These are phyloP conservation scores for Hydrochoerus hydrochaeris DNA, from an alignment of 2,113 vertebrate species.

Conservation along the genomic window DNA sequence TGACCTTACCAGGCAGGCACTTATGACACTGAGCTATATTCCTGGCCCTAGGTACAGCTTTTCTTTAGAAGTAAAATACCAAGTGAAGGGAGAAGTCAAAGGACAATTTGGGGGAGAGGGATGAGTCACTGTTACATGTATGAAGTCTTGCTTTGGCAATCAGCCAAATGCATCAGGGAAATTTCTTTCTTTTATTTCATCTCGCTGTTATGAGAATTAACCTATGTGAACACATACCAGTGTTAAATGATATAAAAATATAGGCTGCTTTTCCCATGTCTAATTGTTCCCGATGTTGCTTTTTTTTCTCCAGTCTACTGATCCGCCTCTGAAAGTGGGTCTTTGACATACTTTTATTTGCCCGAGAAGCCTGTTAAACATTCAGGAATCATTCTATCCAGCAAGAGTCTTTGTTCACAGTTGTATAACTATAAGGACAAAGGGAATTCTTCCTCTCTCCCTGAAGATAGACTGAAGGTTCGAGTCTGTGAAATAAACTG, in stretches of 20 bases:
- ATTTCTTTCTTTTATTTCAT: slow-evolving; percentile 8
- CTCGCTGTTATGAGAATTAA: neutral
- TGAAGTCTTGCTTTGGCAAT: neutral
- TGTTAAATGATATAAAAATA: slow-evolving; percentile 11
- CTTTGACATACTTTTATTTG: slow-evolving; percentile 4
- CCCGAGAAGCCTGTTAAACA: slow-evolving; percentile 38
- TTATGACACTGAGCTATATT: too few relatives aligned
- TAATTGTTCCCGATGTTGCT: neutral
- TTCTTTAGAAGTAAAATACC: neutral
- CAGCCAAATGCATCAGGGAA: neutral
- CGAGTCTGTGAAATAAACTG: neutral
- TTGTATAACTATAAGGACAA: neutral
- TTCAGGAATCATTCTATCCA: slow-evolving; percentile 32
- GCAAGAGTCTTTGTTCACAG: slow-evolving; percentile 35
- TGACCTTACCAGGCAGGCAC: too few relatives aligned
- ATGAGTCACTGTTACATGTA: neutral
- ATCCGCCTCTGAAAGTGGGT: neutral
- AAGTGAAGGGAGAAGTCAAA: neutral
- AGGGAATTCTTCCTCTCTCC: neutral
- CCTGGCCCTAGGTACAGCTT: too few relatives aligned
- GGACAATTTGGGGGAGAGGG: neutral
- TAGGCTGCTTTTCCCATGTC: neutral
- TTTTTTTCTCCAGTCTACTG: slow-evolving; percentile 26
- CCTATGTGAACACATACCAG: neutral
- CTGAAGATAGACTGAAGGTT: neutral